phyloP scores from a whole-genome alignment of 2,888 invertebrate species.

The Prosopocoilus inquinatus region DNA sequence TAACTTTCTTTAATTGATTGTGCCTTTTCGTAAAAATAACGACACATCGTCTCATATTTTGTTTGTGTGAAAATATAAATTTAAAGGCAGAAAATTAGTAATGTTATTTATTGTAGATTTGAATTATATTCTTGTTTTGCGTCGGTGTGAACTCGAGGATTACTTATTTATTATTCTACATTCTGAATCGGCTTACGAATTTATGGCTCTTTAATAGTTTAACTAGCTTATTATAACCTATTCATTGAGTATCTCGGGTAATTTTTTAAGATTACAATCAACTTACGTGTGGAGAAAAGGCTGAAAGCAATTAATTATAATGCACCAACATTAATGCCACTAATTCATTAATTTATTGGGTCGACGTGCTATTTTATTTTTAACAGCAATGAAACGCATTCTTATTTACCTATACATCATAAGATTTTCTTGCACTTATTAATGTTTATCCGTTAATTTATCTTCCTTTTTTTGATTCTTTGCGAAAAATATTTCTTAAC shows the following conservation, averaged over 20 bases:
- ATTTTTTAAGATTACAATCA: conserved; percentile 21
- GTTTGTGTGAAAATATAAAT: conserved; percentile 46
- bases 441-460: too few relatives aligned
- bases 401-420: too few relatives aligned
- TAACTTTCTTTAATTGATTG: conserved; percentile 23
- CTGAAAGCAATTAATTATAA: too few relatives aligned
- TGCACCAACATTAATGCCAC: too few relatives aligned
- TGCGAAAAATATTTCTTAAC: too few relatives aligned
- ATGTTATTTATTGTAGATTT: conserved; percentile 36
- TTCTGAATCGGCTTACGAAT: conserved; percentile 20
- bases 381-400: too few relatives aligned
- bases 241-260: too few relatives aligned
- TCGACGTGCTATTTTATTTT: too few relatives aligned
- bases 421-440: too few relatives aligned
- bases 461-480: too few relatives aligned
- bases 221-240: conserved; percentile 19
- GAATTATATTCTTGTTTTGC: conserved; percentile 37
- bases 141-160: conserved; percentile 31
- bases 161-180: conserved; percentile 21
- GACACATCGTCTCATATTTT: conserved; percentile 26
- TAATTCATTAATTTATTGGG: too few relatives aligned
- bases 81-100: conserved; percentile 51
- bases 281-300: conserved; percentile 16
- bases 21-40: conserved; percentile 4
- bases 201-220: conserved; percentile 23